phyloP scores from a whole-genome alignment of 2,113 vertebrate genomes.

The Vulpes vulpes region DNA sequence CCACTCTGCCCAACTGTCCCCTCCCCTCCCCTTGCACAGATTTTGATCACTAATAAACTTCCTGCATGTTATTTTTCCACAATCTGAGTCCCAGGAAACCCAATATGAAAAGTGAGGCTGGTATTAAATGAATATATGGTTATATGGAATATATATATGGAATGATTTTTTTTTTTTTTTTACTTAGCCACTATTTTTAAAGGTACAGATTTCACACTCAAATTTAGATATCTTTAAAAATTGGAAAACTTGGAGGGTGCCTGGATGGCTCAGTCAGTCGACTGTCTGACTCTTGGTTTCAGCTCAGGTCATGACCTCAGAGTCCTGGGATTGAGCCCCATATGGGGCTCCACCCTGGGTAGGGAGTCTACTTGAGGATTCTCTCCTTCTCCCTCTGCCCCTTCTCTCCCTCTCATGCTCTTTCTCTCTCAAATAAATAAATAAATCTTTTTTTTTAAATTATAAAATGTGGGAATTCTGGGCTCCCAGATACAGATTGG shows the following conservation, averaged over 20 bases:
- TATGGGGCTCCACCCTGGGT: neutral
- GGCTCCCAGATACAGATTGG: neutral
- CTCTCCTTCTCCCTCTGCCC: neutral
- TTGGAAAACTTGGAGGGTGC: neutral
- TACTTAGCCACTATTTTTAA: slow-evolving; percentile 1
- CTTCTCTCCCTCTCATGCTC: neutral
- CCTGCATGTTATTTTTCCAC: neutral
- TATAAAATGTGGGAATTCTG: neutral
- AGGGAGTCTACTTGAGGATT: neutral
- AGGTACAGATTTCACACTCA: neutral
- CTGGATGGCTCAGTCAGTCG: neutral
- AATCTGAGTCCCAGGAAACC: neutral
- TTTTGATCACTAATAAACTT: neutral
- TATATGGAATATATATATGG: neutral
- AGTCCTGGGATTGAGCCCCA: neutral
- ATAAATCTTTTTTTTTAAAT: neutral
- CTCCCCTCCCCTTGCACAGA: neutral
- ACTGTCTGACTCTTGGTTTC: neutral
- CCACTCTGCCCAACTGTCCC: neutral
- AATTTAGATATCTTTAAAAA: slow-evolving; percentile 35
- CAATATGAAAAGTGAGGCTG: neutral
- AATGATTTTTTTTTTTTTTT: neutral
- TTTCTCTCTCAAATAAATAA: neutral
- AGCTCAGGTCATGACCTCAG: neutral
- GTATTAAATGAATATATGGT: neutral